phyloP scores from a whole-genome alignment of 2,797 vertebrate species.

The Stomatorhinus walkeri region DNA sequence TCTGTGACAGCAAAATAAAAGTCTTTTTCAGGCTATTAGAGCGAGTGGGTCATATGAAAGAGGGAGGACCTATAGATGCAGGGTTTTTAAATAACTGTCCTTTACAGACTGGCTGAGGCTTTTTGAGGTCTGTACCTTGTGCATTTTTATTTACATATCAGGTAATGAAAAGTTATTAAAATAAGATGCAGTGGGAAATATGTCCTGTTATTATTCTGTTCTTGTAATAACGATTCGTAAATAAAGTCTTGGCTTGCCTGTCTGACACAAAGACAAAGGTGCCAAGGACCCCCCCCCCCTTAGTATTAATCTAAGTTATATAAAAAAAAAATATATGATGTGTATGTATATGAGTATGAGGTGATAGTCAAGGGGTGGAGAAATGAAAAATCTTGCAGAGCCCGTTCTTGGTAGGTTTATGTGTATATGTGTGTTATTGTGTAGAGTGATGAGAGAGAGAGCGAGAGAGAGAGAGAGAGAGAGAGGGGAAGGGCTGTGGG shows the following conservation, averaged over 20 bases:
- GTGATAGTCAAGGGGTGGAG: not conserved
- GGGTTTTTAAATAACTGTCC: not conserved
- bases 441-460: not conserved
- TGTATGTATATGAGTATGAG: not conserved
- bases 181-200: not conserved
- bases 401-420: not conserved
- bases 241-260: not conserved
- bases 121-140: not conserved
- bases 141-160: not conserved
- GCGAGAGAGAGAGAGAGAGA: not conserved
- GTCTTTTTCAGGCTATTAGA: not conserved
- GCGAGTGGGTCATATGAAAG: not conserved
- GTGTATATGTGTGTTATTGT: not conserved
- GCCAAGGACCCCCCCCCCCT: not conserved
- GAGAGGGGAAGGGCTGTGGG: not conserved
- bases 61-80: not conserved
- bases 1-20: not conserved
- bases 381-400: not conserved
- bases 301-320: not conserved
- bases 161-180: not conserved
- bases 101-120: not conserved
- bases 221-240: not conserved
- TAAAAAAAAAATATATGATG: no score
- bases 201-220: not conserved
- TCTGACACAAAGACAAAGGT: not conserved